Percentiles rank a stretch among this genome's conserved stretches.
Evolutionary conservation across 2,888 invertebrate species (phyloP).

Genomic region (Oscheius onirici): DNA sequence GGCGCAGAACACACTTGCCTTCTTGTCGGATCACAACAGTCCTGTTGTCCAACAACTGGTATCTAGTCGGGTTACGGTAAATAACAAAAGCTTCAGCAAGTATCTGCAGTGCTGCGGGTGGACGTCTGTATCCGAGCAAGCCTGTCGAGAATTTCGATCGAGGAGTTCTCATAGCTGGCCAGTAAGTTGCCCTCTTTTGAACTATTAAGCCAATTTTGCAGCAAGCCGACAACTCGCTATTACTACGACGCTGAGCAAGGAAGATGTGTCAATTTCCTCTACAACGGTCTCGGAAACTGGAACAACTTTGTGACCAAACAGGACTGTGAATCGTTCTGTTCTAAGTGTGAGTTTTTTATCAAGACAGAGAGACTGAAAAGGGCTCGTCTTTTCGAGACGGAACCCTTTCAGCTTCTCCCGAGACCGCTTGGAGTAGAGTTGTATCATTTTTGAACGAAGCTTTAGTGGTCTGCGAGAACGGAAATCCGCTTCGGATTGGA

Average conservation of each 20-base stretch:
- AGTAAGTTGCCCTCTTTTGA: constrained; percentile 37
- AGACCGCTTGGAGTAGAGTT: constrained; percentile 5
- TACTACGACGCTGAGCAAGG: constrained; percentile 67
- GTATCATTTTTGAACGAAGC: constrained; percentile 13
- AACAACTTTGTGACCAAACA: constrained; percentile 68
- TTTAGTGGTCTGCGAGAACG: constrained; percentile 67
- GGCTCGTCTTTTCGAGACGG: too few species aligned
- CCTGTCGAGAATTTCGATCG: constrained; percentile 62
- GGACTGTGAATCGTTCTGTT: constrained; percentile 67
- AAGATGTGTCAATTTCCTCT: constrained; percentile 64
- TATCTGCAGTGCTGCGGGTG: constrained; percentile 62
- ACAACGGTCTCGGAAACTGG: constrained; percentile 67
- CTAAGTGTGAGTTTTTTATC: constrained; percentile 51
- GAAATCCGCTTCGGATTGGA: constrained; percentile 65
- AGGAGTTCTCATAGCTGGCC: constrained; percentile 51
- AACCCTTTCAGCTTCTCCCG: background rate
- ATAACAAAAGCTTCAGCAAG: constrained; percentile 43
- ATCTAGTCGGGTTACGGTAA: background rate
- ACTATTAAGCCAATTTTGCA: constrained; percentile 14
- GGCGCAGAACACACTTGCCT: constrained; percentile 60
- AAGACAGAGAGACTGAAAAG: too few species aligned
- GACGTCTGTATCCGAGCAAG: constrained; percentile 50
- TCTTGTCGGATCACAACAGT: constrained; percentile 63
- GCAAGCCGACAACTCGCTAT: constrained; percentile 59
- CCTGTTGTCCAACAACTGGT: constrained; percentile 64